Base-by-base conservation (phyloP, 2,888 invertebrate genomes). In the Andrena bucephala region DNA sequence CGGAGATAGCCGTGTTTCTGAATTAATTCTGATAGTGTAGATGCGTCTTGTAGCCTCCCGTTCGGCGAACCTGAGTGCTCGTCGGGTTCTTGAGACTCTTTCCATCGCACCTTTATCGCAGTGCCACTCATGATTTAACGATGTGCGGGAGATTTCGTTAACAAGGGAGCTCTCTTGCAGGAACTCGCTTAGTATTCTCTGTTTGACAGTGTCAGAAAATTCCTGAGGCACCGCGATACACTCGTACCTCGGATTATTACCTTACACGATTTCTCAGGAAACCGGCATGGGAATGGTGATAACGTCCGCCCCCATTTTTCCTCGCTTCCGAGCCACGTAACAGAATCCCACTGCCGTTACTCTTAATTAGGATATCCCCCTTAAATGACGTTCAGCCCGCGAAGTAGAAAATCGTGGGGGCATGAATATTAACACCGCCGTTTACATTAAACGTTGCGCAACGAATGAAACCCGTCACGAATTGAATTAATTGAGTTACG, bases 21-120 rank as follows among this genome's bases (percentile, higher is more conserved):
- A 85, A 85, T 85, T 85, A 85, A 85, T 84, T 70, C 73, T 13
- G 73, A 63, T 68, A 70, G 52, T 59, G 63, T 42, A 42, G 65
- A 27, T 20, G 42, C 75, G 67, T 81, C 73, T 59, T 67, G 52
- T 69, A 65, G 13, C 50, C 48, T 57, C 69, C 27, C 13, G 65
- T 67, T 77, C 52, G 24, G 20, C 24, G 74, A 72, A 69, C 68
- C 31, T 24, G 57, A 42, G 50, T 48, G 66, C 20, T 54, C 36
- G 29, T 8, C 68, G 13, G 48, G 13, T 50, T 48, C 59, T 20
- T n/a, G 60, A 33, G 4, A 20, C 57, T 27, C 29, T 29, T 42
- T 24, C 67, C 42, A n/a, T 10, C 2, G 31, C 20, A 13, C 8
- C 4, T 54, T 54, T 29, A 24, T 31, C n/a, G 16, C 24, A n/a